These are phyloP conservation scores for Paragorgia papillata DNA, from an alignment of 92 coral and sea anemone species.

Conservation along the genomic window DNA sequence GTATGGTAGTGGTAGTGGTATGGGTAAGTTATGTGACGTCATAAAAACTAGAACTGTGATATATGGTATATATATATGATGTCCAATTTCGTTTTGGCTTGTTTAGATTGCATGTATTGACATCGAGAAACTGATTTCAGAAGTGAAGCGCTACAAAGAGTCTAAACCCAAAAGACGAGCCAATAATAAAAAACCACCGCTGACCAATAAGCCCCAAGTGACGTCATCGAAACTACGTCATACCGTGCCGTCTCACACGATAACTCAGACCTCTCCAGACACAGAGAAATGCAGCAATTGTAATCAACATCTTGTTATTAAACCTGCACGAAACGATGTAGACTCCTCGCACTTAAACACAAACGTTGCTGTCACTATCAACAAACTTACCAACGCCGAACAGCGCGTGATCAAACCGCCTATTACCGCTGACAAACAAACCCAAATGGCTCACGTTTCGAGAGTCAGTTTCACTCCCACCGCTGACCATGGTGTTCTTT, in stretches of 20 bases:
- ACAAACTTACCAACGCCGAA: background rate
- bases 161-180: conserved; percentile 11
- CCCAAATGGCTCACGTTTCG: background rate
- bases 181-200: background rate
- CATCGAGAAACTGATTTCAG: conserved; percentile 16
- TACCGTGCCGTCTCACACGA: background rate
- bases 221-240: background rate
- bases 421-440: background rate
- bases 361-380: conserved; percentile 41
- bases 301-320: conserved; percentile 1
- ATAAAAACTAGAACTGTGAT: no score
- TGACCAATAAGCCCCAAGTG: background rate
- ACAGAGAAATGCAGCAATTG: conserved; percentile 29
- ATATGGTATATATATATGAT: no score
- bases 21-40: no score
- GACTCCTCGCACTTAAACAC: conserved; percentile 11
- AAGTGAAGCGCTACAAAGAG: conserved; percentile 19
- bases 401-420: background rate
- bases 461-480: background rate
- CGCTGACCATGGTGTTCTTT: background rate
- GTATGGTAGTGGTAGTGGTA: background rate
- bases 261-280: background rate
- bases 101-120: background rate
- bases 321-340: background rate
- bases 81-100: no score